Conservation (phyloP, 2,797 vertebrate species). For the Enteromius viviparus region DNA sequence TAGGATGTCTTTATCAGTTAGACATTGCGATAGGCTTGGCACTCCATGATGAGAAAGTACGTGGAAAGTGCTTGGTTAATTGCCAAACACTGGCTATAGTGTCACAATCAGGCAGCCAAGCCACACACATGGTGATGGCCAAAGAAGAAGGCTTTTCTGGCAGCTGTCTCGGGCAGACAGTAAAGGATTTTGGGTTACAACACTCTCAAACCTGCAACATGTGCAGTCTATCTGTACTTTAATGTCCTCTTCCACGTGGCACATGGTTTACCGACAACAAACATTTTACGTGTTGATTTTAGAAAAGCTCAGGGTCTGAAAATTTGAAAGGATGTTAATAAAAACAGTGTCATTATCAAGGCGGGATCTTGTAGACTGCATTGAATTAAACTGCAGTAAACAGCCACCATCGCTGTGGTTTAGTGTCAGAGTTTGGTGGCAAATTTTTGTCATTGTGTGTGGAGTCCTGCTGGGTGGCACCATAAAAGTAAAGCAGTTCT, state of each 20-base stretch:
- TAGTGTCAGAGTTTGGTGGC: conserved; percentile 35
- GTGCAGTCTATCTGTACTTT: conserved; percentile 25
- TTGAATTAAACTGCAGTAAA: conserved; percentile 30
- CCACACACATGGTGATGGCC: conserved; percentile 35
- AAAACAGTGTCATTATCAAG: conserved; percentile 23
- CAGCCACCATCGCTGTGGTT: conserved; percentile 37
- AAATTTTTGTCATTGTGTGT: conserved; percentile 44
- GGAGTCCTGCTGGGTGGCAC: conserved; percentile 54
- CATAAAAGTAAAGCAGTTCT: conserved; percentile 47
- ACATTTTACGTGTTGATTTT: background rate
- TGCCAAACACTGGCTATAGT: conserved; percentile 17
- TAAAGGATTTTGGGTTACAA: conserved; percentile 25
- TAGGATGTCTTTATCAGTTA: background rate
- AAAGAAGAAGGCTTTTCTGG: conserved; percentile 30
- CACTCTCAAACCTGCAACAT: conserved; percentile 41
- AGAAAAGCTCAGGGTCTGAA: conserved; percentile 9
- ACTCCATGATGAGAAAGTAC: background rate
- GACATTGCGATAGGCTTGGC: conserved; percentile 18
- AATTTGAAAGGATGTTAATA: conserved; percentile 36
- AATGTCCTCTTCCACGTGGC: conserved; percentile 21
- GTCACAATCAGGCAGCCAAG: conserved; percentile 35
- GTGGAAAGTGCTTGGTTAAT: conserved; percentile 6
- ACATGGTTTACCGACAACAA: conserved; percentile 29
- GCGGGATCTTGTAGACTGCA: conserved; percentile 9
- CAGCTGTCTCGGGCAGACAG: conserved; percentile 3